These are phyloP conservation scores for Cataglyphis rosenhaueri DNA, from an alignment of 2,888 invertebrate genomes.

Conservation along the genomic window DNA sequence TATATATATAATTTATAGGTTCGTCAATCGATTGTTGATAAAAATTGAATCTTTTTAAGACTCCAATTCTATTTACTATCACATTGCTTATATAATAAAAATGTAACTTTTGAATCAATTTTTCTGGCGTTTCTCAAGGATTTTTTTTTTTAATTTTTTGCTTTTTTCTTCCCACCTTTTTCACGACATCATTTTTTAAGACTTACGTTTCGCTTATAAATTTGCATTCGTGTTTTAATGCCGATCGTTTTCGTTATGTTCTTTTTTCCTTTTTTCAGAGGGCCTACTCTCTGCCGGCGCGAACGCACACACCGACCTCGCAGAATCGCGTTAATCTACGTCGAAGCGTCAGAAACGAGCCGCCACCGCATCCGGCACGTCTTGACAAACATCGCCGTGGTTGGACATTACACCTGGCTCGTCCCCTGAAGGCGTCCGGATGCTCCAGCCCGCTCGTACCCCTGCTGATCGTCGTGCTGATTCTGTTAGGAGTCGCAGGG, in stretches of 20 bases:
- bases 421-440: conserved; percentile 78
- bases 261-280: conserved; percentile 76
- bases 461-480: conserved; percentile 78
- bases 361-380: conserved; percentile 82
- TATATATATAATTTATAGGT: not conserved
- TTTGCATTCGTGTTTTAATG: not conserved
- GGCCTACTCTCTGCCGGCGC: conserved; percentile 82
- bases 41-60: too few relatives aligned
- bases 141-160: not conserved
- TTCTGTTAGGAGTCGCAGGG: conserved; percentile 81
- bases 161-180: not conserved
- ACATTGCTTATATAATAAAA: too few relatives aligned
- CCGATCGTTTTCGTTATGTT: not conserved
- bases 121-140: not conserved
- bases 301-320: conserved; percentile 81
- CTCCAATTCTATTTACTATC: too few relatives aligned
- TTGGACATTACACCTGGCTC: conserved; percentile 82
- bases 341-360: conserved; percentile 82
- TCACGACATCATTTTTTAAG: not conserved
- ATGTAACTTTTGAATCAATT: not conserved
- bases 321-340: conserved; percentile 83
- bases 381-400: conserved; percentile 83
- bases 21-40: not conserved
- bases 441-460: conserved; percentile 80
- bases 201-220: not conserved